A percentile compares a stretch with the other conserved stretches of the same genome.
Conservation (phyloP, 2,888 invertebrate species). For the Leptogaster cylindrica region DNA sequence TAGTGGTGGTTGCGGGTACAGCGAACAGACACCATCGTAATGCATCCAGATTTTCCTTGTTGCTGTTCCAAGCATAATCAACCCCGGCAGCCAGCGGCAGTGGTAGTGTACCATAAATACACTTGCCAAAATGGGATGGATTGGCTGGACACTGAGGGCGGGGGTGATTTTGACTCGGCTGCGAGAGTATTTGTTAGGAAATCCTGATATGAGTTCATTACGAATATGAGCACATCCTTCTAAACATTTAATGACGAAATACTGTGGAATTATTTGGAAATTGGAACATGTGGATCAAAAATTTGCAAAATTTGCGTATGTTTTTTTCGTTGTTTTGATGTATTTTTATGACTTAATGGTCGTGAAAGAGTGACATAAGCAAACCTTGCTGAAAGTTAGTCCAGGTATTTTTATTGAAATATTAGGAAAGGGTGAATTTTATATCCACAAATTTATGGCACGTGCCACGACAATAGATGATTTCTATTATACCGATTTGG, state of each 20-base stretch:
- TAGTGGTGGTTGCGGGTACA: neutral
- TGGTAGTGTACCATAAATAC: no score
- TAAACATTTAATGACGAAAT: slow-evolving; percentile 33
- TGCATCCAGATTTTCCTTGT: no score
- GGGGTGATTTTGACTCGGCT: no score
- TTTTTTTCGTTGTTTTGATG: neutral
- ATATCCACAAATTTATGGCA: slow-evolving; percentile 39
- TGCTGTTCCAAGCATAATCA: no score
- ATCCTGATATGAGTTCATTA: slow-evolving; percentile 21
- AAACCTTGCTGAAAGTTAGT: neutral
- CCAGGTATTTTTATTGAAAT: no score
- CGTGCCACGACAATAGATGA: slow-evolving; percentile 43
- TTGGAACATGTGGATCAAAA: slow-evolving; percentile 1
- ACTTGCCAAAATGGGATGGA: neutral
- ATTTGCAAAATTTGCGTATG: slow-evolving; percentile 3
- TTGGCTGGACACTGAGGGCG: neutral
- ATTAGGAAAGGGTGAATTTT: slow-evolving; percentile 12
- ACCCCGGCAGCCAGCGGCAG: no score
- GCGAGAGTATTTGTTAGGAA: neutral
- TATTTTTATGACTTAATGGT: neutral
- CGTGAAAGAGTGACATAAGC: slow-evolving; percentile 17
- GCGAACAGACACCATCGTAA: neutral
- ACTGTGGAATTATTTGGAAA: slow-evolving; percentile 12
- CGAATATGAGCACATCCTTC: slow-evolving; percentile 17
- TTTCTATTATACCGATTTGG: slow-evolving; percentile 40